A percentile compares a stretch with the other conserved stretches of the same genome.
Conservation (phyloP, 2,113 vertebrate species). For the Eupsittula cactorum region DNA sequence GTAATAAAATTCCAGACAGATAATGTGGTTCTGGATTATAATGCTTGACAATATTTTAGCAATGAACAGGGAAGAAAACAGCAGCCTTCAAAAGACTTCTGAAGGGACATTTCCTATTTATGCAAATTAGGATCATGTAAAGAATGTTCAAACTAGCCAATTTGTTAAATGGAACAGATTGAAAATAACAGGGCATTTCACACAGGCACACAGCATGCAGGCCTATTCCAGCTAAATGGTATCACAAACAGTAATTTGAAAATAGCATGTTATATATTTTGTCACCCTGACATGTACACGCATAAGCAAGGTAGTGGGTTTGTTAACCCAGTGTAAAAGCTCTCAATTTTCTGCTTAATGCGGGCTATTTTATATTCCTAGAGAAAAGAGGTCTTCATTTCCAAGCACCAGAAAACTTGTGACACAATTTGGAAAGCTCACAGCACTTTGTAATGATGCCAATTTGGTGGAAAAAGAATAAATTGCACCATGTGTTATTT, state of each 20-base stretch:
- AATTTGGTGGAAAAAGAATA: conserved; percentile 15
- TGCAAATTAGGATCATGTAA: conserved; percentile 20
- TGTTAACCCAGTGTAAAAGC: background rate
- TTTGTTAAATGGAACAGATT: conserved; percentile 46
- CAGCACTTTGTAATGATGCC: background rate
- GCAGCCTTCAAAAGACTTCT: background rate
- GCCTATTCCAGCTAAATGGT: background rate
- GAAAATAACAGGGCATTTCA: conserved; percentile 44
- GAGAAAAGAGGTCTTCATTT: background rate
- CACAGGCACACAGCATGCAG: background rate
- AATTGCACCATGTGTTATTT: conserved; percentile 38
- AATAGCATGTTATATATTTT: background rate
- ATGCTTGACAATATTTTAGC: background rate
- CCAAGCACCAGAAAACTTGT: background rate
- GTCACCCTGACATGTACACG: background rate
- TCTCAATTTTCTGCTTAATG: background rate
- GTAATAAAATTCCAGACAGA: background rate
- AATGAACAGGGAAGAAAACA: background rate
- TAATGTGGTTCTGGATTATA: background rate
- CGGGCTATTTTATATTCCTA: background rate
- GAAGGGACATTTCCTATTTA: background rate
- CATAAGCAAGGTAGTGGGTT: background rate
- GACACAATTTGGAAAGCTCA: conserved; percentile 1
- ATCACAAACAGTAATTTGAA: conserved; percentile 7
- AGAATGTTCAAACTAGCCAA: background rate